Evolutionary conservation across 2,888 invertebrate genomes (phyloP).

Genomic region (Timema cristinae): DNA sequence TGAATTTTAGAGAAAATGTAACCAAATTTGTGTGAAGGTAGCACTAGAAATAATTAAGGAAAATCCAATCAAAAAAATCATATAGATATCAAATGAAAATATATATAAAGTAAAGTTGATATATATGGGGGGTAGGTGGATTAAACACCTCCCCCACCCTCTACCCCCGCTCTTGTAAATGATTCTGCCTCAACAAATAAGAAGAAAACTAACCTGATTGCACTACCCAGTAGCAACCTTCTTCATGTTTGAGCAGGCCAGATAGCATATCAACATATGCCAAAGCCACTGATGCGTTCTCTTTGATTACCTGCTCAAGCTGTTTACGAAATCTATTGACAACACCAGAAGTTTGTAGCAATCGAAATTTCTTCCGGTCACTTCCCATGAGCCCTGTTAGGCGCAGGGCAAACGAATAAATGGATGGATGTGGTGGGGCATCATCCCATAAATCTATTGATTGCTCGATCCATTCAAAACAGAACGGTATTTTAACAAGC

Average conservation of each 20-base stretch:
- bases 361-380: neutral
- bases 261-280: neutral
- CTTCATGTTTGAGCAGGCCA: neutral
- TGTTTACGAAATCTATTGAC: neutral
- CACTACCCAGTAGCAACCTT: slow-evolving; percentile 6
- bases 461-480: slow-evolving; percentile 1
- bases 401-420: neutral
- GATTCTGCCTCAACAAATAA: too few species aligned
- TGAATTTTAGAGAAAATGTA: too few species aligned
- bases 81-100: too few species aligned
- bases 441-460: neutral
- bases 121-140: too few species aligned
- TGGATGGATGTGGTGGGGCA: neutral
- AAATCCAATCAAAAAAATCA: too few species aligned
- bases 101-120: too few species aligned
- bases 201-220: neutral
- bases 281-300: neutral
- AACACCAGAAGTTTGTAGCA: neutral
- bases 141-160: too few species aligned
- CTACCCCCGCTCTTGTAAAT: too few species aligned
- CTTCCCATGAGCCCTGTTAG: neutral
- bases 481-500: neutral
- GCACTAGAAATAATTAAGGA: too few species aligned
- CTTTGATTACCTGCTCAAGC: neutral
- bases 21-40: too few species aligned